Base-by-base conservation (phyloP, 2,888 invertebrate genomes). In the Campaea margaritaria region DNA sequence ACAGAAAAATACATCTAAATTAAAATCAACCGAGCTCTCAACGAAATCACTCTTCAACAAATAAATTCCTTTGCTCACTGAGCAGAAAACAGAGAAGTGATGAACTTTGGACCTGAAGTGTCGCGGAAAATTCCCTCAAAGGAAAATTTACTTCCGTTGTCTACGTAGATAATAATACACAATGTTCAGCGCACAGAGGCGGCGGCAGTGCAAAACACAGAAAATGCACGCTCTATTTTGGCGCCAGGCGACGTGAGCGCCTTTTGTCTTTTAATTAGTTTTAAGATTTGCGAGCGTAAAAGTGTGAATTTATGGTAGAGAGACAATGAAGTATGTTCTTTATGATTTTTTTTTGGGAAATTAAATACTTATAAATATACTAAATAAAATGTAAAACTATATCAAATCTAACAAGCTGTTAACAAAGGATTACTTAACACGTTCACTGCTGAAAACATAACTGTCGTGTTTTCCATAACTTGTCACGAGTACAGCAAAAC, bases 71-170 rank as follows among this genome's bases (percentile, higher is more conserved):
- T 13, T 49, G 60, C 46, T 64, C 69, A 66, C 52, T 67, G 69
- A 67, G 61, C 66, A 63, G 66, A 64, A 68, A 63, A 65, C 31
- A 10, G 58, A 50, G 61, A 58, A 65, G 49, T 69, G 69, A 66
- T 66, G 69, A 69, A 69, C 67, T 69, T 67, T 63, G 65, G 65
- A 67, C 62, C 61, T 63, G 64, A 67, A 69, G 67, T 69, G 69
- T 69, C 69, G 69, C 48, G 61, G 67, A 62, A 64, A 67, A 67
- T 67, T 59, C 63, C 55, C 64, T 69, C 67, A 69, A 69, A 69
- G 69, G 62, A 64, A 64, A 69, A 69, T 67, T 64, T 67, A 66
- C 65, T 67, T 67, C 67, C 65, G 64, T 63, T 64, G 64, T 65
- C 61, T 67, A 56, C 65, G 64, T 67, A 64, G 69, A 67, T 69